These are phyloP conservation scores for Clytia hemisphaerica DNA, from an alignment of 30 jellyfish, hydroid and myxozoan genomes.

Conservation along the genomic window DNA sequence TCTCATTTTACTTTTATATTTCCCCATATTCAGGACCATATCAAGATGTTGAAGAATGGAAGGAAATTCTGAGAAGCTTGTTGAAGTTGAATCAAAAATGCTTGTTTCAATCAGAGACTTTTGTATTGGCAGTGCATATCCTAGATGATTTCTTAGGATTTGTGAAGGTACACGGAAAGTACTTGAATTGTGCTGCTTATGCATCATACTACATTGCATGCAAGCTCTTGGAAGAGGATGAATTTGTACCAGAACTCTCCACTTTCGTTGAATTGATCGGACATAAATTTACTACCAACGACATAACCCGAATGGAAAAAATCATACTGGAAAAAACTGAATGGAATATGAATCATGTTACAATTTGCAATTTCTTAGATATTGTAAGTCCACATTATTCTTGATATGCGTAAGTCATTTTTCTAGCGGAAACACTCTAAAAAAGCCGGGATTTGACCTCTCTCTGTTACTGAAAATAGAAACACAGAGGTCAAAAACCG, in stretches of 20 bases:
- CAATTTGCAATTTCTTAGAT: constrained; percentile 14
- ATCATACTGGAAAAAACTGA: constrained; percentile 20
- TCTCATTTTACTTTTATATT: too few relatives aligned
- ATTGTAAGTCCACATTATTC: constrained; percentile 12
- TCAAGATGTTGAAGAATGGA: constrained; percentile 41
- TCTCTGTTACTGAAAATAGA: too few relatives aligned
- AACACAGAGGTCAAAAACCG: too few relatives aligned
- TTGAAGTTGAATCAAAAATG: constrained; percentile 15
- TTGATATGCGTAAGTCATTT: too few relatives aligned
- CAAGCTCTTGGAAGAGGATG: constrained; percentile 27
- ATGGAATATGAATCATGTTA: constrained; percentile 31
- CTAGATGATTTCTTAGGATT: constrained; percentile 32
- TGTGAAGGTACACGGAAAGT: constrained; percentile 39
- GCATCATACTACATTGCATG: constrained; percentile 25
- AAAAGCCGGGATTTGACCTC: too few relatives aligned
- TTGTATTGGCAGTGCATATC: constrained; percentile 34
- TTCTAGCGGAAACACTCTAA: too few relatives aligned
- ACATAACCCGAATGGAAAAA: constrained; percentile 32
- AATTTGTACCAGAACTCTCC: constrained; percentile 15
- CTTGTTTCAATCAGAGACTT: constrained; percentile 29
- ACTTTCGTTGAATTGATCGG: constrained; percentile 16
- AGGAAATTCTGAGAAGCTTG: constrained; percentile 8
- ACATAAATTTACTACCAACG: constrained; percentile 9
- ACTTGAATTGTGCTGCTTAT: constrained; percentile 32
- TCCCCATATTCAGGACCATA: too few relatives aligned